A percentile compares a stretch with the other conserved stretches of the same genome.
These are phyloP conservation scores for Pachymerium ferrugineum DNA, from an alignment of 2,888 invertebrate species.

Conservation along the genomic window DNA sequence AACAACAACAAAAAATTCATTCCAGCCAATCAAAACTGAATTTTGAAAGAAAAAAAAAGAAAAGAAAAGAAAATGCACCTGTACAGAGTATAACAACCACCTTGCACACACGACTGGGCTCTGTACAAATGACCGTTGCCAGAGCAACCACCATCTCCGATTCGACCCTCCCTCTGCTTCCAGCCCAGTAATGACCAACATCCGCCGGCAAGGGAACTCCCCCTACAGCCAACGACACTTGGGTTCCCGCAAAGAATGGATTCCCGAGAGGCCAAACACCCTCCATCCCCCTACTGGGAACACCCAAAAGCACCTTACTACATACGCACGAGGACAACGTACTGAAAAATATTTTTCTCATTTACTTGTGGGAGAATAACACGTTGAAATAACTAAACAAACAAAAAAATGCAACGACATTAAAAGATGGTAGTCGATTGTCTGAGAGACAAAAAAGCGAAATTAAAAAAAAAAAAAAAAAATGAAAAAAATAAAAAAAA, in stretches of 20 bases:
- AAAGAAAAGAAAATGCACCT: background rate
- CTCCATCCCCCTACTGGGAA: background rate
- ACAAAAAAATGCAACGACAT: too few species aligned
- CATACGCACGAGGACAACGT: conserved; percentile 6
- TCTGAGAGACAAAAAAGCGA: too few species aligned
- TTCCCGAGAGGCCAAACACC: background rate
- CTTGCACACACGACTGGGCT: conserved; percentile 10
- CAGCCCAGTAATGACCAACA: conserved; percentile 21
- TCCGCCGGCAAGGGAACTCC: conserved; percentile 17
- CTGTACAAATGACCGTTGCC: conserved; percentile 7
- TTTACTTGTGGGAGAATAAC: too few species aligned
- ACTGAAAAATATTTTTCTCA: background rate
- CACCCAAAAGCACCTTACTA: conserved; percentile 15
- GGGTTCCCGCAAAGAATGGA: conserved; percentile 9
- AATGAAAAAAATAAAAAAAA: too few species aligned
- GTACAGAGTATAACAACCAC: background rate
- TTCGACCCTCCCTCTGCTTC: conserved; percentile 9
- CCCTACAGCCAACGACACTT: conserved; percentile 18
- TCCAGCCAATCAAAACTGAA: background rate
- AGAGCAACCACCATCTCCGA: conserved; percentile 16
- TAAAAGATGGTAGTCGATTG: too few species aligned
- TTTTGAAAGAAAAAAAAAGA: background rate
- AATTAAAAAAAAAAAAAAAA: too few species aligned
- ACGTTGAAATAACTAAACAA: too few species aligned
- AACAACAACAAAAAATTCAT: too few species aligned